Evolutionary conservation across 2,113 vertebrate genomes (phyloP).

Genomic region (Leptobrachium ailaonicum): DNA sequence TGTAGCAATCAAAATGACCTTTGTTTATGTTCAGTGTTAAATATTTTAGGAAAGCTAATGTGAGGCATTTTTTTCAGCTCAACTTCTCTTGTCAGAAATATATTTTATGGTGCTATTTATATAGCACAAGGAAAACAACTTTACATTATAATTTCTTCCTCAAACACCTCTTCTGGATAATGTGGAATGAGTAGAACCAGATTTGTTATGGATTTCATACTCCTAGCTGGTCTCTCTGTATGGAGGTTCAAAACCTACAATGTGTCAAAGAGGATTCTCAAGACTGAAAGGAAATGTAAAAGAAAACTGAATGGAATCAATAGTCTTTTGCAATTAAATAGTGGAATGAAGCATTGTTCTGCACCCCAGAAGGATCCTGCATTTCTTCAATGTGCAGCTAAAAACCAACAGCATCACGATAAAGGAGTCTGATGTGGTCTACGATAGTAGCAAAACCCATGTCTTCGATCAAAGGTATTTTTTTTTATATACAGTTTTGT

Average conservation of each 20-base stretch:
- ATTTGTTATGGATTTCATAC: neutral
- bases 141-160: slow-evolving; percentile 16
- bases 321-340: slow-evolving; percentile 13
- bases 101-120: neutral
- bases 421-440: neutral
- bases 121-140: slow-evolving; percentile 6
- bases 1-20: neutral
- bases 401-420: slow-evolving; percentile 16
- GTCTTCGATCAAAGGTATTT: too few species aligned
- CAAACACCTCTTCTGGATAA: slow-evolving; percentile 3
- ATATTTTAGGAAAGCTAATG: neutral
- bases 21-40: neutral
- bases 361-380: slow-evolving; percentile 21
- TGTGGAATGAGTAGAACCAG: slow-evolving; percentile 4
- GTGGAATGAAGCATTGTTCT: neutral
- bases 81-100: too few species aligned
- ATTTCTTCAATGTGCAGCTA: slow-evolving; percentile 33
- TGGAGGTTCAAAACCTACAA: slow-evolving; percentile 5
- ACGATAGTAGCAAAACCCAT: too few species aligned
- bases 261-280: neutral
- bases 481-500: too few species aligned
- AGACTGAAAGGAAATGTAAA: neutral
- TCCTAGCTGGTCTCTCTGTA: neutral
- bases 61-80: too few species aligned
- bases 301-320: slow-evolving; percentile 16